Conservation (phyloP, 2,888 invertebrate species). For the Apamea crenata region DNA sequence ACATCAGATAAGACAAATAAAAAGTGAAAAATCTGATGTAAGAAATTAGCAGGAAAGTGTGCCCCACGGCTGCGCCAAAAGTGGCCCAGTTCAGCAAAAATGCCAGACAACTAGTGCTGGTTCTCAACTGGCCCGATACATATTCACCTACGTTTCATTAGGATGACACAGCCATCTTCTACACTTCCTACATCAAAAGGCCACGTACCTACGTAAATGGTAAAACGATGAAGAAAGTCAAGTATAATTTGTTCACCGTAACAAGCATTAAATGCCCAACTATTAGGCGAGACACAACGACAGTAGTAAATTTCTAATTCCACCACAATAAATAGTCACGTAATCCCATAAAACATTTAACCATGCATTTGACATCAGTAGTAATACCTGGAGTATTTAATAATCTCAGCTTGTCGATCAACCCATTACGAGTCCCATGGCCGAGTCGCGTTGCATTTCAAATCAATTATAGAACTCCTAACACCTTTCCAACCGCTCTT, state of each 20-base stretch:
- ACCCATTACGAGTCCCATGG: conserved; percentile 57
- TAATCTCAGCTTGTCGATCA: conserved; percentile 69
- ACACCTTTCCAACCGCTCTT: conserved; percentile 66
- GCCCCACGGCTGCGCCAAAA: too few species aligned
- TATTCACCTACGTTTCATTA: background rate
- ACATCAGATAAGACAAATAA: too few species aligned
- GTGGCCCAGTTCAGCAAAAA: too few species aligned
- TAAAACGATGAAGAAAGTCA: background rate
- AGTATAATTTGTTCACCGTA: background rate
- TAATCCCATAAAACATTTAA: conserved; percentile 60
- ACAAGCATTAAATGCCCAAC: conserved; percentile 4
- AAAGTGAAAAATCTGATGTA: too few species aligned
- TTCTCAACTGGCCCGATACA: background rate
- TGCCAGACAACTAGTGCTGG: too few species aligned
- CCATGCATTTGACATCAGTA: conserved; percentile 39
- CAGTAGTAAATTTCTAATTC: conserved; percentile 37
- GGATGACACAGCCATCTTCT: background rate
- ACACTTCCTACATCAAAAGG: background rate
- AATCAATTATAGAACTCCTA: conserved; percentile 70
- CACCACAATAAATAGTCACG: conserved; percentile 52
- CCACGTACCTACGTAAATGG: too few species aligned
- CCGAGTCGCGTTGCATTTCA: conserved; percentile 66
- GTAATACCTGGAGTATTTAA: conserved; percentile 57
- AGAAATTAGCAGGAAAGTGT: too few species aligned
- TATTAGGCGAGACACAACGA: conserved; percentile 2